These are phyloP conservation scores for Nyctibius bracteatus DNA, from an alignment of 2,113 vertebrate genomes.

Conservation along the genomic window DNA sequence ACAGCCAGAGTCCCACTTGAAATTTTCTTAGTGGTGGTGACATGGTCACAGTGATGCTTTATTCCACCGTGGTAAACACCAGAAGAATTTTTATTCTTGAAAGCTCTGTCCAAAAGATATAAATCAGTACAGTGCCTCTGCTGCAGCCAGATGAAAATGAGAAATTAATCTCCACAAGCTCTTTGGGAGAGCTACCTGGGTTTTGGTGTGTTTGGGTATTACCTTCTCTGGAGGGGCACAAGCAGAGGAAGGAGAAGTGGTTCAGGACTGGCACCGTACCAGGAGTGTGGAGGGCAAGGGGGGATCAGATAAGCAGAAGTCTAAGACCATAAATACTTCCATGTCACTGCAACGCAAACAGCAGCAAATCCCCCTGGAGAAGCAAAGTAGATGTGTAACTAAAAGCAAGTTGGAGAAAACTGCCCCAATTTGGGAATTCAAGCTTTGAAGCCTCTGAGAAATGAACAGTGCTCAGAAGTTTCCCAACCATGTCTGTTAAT, in stretches of 20 bases:
- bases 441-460: background rate
- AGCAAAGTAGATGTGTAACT: background rate
- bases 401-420: background rate
- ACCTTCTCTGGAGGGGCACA: background rate
- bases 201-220: background rate
- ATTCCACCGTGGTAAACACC: background rate
- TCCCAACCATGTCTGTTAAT: background rate
- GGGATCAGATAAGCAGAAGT: slow-evolving; percentile 37
- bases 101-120: background rate
- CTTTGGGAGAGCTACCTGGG: background rate
- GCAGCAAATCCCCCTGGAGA: background rate
- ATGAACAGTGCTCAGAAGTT: background rate
- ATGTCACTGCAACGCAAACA: background rate
- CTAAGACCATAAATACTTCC: slow-evolving; percentile 29
- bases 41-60: background rate
- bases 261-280: background rate
- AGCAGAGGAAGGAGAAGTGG: background rate
- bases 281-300: background rate
- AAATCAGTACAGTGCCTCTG: background rate
- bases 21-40: background rate
- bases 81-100: background rate
- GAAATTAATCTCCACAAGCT: background rate
- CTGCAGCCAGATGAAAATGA: background rate
- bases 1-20: background rate
- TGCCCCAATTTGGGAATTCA: background rate